Percentiles rank a stretch among this genome's conserved stretches.
phyloP scores from a whole-genome alignment of 1,140 invertebrate genomes.

The Arion vulgaris region DNA sequence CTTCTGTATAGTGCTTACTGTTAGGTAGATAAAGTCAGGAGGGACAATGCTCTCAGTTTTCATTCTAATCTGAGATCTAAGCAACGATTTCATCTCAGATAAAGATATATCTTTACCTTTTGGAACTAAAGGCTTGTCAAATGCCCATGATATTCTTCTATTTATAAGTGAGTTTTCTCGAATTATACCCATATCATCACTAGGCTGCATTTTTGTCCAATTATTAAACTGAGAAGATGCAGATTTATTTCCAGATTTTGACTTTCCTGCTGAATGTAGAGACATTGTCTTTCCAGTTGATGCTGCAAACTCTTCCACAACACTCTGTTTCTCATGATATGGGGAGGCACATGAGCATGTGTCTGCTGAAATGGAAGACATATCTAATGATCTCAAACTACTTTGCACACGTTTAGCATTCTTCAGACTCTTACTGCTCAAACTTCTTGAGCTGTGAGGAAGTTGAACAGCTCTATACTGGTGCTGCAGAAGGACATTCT shows the following conservation, averaged over 20 bases:
- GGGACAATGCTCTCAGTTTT: constrained; percentile 62
- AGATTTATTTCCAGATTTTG: constrained; percentile 49
- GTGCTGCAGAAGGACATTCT: constrained; percentile 47
- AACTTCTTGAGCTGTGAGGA: constrained; percentile 65
- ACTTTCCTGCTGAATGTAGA: constrained; percentile 30
- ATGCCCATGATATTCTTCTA: constrained; percentile 71
- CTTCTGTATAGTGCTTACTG: constrained; percentile 68
- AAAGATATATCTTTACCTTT: constrained; percentile 63
- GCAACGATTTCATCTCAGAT: constrained; percentile 68
- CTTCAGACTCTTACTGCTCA: constrained; percentile 58
- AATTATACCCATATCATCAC: constrained; percentile 47
- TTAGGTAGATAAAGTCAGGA: constrained; percentile 71
- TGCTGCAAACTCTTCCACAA: background rate
- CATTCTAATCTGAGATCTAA: constrained; percentile 71
- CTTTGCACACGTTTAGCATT: constrained; percentile 63
- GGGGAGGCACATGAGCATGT: background rate
- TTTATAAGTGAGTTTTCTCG: constrained; percentile 45
- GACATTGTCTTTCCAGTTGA: constrained; percentile 26
- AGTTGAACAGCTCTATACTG: constrained; percentile 56
- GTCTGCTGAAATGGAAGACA: background rate
- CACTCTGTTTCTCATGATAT: background rate
- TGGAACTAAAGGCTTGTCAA: constrained; percentile 66
- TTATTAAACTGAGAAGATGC: constrained; percentile 47
- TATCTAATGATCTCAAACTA: background rate
- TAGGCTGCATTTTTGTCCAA: constrained; percentile 44